A percentile compares a stretch with the other conserved stretches of the same genome.
These are phyloP conservation scores for Orientallactaga sibirica DNA, from an alignment of 2,797 vertebrate species.

Conservation along the genomic window DNA sequence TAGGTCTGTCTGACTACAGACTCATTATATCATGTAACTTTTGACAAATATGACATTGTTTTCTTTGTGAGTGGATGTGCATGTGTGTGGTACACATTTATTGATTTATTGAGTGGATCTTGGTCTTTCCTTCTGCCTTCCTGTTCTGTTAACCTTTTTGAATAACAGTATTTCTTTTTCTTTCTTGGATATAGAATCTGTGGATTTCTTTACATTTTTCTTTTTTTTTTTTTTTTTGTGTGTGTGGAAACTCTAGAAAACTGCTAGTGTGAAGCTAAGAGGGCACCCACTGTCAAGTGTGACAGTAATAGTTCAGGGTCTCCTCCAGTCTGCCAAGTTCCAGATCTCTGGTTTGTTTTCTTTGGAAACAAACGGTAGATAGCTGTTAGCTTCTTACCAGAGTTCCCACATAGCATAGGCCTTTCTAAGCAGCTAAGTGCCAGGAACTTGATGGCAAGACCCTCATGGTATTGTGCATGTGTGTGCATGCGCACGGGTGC, in stretches of 20 bases:
- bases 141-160: not conserved
- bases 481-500: accelerated
- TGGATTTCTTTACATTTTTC: not conserved
- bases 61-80: not conserved
- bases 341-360: not conserved
- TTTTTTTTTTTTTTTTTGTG: not conserved
- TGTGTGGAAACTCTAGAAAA: not conserved
- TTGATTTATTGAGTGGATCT: not conserved
- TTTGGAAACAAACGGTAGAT: not conserved
- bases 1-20: not conserved
- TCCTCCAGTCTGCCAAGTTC: not conserved
- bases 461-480: not conserved
- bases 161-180: not conserved
- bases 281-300: not conserved
- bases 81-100: not conserved
- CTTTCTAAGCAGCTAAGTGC: not conserved
- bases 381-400: not conserved
- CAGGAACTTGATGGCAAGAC: not conserved
- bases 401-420: not conserved
- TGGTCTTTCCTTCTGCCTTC: not conserved
- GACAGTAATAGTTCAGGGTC: not conserved
- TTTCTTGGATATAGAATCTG: not conserved
- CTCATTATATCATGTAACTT: not conserved
- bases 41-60: not conserved
- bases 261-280: not conserved